Percentiles rank a stretch among this genome's conserved stretches.
phyloP scores from a whole-genome alignment of 2,888 invertebrate species.

The Marronus borbonicus region DNA sequence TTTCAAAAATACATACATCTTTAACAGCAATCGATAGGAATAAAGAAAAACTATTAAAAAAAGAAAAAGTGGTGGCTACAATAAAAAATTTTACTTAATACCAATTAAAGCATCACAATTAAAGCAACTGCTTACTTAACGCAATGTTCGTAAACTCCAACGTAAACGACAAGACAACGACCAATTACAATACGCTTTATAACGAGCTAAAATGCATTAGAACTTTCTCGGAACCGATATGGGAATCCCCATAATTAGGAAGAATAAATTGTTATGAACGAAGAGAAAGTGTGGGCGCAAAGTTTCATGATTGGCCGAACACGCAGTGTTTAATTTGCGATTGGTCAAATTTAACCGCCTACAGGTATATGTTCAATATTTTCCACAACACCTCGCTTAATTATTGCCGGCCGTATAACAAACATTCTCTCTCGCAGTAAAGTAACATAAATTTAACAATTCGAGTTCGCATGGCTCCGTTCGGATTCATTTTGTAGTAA shows the following conservation, averaged over 20 bases:
- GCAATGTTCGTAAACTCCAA: too few species aligned
- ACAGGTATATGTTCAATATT: constrained; percentile 48
- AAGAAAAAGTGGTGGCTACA: too few species aligned
- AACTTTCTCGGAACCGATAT: neutral
- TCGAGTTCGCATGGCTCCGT: constrained; percentile 1
- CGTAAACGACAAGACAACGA: too few species aligned
- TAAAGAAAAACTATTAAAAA: too few species aligned
- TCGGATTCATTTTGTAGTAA: too few species aligned
- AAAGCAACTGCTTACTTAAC: neutral
- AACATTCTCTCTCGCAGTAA: constrained; percentile 14
- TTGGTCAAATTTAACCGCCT: constrained; percentile 54
- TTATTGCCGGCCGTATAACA: constrained; percentile 6
- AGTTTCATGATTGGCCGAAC: constrained; percentile 54
- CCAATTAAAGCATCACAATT: too few species aligned
- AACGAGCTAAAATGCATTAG: constrained; percentile 19
- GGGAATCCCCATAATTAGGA: constrained; percentile 41
- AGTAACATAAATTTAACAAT: constrained; percentile 15
- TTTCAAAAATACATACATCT: too few species aligned
- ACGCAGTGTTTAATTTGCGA: constrained; percentile 51
- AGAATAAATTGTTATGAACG: constrained; percentile 52
- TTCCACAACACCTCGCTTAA: constrained; percentile 38
- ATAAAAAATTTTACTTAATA: too few species aligned
- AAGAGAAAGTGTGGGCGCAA: constrained; percentile 55
- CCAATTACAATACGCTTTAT: constrained; percentile 1
- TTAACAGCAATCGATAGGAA: too few species aligned